Conservation (phyloP, 2,113 vertebrate genomes). For the Xiphias gladius region DNA sequence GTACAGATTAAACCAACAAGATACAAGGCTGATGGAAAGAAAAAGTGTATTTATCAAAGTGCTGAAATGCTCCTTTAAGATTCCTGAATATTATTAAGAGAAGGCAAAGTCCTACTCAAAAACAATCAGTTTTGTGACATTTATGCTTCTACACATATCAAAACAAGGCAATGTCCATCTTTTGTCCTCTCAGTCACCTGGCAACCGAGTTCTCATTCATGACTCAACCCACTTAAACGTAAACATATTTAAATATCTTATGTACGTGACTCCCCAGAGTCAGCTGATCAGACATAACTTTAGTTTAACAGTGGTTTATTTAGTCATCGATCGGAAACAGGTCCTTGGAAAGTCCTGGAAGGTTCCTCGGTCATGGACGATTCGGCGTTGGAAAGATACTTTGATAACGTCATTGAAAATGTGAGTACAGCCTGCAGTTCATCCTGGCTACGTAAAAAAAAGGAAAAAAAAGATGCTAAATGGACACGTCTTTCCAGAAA, state of each 20-base stretch:
- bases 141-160: no score
- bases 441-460: no score
- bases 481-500: no score
- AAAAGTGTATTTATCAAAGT: no score
- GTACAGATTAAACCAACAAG: no score
- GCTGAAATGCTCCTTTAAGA: no score
- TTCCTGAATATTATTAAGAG: no score
- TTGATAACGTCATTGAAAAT: conserved; percentile 70
- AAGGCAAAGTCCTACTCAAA: no score
- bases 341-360: neutral
- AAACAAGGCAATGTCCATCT: neutral
- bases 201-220: neutral
- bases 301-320: neutral
- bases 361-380: conserved; percentile 66
- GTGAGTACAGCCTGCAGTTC: conserved; percentile 58
- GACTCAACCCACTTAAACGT: neutral
- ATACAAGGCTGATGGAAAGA: no score
- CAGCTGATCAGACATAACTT: neutral
- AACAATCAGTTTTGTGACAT: no score
- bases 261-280: neutral
- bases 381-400: conserved; percentile 76
- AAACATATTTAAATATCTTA: neutral
- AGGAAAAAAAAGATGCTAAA: no score
- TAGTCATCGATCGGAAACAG: neutral
- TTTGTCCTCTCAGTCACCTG: conserved; percentile 11